Evolutionary conservation across 2,888 invertebrate species (phyloP).

Genomic region (Hedychridium roseum): DNA sequence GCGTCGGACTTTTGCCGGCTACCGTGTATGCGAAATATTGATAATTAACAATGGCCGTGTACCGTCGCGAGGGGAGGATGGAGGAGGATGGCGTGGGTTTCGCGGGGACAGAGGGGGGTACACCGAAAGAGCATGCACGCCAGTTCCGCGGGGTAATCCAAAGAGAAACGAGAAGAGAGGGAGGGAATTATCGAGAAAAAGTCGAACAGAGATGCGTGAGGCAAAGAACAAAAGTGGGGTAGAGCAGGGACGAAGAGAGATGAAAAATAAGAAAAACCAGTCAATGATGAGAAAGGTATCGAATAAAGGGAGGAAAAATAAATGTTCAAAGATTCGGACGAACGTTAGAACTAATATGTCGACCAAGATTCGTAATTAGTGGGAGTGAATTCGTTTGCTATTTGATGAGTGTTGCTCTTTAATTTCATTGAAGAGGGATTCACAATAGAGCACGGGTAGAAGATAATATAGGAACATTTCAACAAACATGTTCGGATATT

Average conservation of each 20-base stretch:
- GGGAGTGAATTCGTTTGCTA: no score
- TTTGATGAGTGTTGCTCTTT: no score
- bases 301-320: constrained; percentile 14
- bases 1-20: constrained; percentile 47
- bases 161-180: constrained; percentile 12
- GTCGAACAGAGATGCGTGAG: constrained; percentile 1
- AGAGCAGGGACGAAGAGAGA: constrained; percentile 10
- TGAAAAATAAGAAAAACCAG: constrained; percentile 16
- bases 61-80: constrained; percentile 40
- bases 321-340: no score
- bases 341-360: no score
- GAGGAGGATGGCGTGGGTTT: constrained; percentile 19
- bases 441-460: no score
- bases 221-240: constrained; percentile 4
- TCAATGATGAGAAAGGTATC: constrained; percentile 11
- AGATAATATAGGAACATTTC: no score
- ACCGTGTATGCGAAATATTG: constrained; percentile 59
- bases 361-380: no score
- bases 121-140: constrained; percentile 3
- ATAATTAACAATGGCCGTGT: constrained; percentile 62
- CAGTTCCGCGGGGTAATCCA: constrained; percentile 14
- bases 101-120: background rate
- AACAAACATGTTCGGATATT: no score
- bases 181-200: constrained; percentile 2
- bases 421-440: no score